These are phyloP conservation scores for Drosophila rufa DNA, from an alignment of 1,140 invertebrate genomes.

Conservation along the genomic window DNA sequence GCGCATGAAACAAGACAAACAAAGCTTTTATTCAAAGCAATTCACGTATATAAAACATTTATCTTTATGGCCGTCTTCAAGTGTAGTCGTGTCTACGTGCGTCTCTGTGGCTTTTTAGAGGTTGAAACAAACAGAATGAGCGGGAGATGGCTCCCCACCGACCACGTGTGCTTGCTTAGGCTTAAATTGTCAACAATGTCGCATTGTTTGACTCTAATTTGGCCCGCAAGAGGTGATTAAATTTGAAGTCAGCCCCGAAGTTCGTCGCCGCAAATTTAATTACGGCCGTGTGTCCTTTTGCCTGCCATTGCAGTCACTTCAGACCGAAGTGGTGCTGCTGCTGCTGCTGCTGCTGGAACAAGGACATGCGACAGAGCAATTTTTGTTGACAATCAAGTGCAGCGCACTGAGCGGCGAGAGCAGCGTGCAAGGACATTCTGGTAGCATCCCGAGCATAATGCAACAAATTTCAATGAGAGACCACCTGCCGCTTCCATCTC, in stretches of 20 bases:
- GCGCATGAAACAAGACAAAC: conserved; percentile 72
- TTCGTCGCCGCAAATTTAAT: conserved; percentile 63
- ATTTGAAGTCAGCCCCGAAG: conserved; percentile 6
- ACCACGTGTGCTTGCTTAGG: conserved; percentile 59
- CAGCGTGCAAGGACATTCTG: conserved; percentile 62
- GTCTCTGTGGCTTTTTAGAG: conserved; percentile 5
- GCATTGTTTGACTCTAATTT: conserved; percentile 56
- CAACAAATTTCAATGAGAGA: conserved; percentile 78
- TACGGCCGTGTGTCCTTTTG: conserved; percentile 71
- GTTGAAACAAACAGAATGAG: background rate
- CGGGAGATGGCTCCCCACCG: too few species aligned
- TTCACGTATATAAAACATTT: conserved; percentile 84
- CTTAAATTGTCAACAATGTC: conserved; percentile 63
- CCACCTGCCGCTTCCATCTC: conserved; percentile 49
- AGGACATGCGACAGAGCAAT: conserved; percentile 66
- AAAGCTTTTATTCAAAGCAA: conserved; percentile 79
- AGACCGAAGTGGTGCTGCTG: conserved; percentile 55
- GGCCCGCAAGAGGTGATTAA: conserved; percentile 28
- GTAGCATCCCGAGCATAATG: conserved; percentile 70
- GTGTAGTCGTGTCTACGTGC: conserved; percentile 52
- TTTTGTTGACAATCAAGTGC: conserved; percentile 80
- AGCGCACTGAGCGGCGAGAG: conserved; percentile 43
- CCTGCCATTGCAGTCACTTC: conserved; percentile 70
- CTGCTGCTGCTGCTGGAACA: conserved; percentile 19
- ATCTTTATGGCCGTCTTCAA: conserved; percentile 82